phyloP scores from a whole-genome alignment of 2,888 invertebrate species.

The Dyspetes luteomarginatus region DNA sequence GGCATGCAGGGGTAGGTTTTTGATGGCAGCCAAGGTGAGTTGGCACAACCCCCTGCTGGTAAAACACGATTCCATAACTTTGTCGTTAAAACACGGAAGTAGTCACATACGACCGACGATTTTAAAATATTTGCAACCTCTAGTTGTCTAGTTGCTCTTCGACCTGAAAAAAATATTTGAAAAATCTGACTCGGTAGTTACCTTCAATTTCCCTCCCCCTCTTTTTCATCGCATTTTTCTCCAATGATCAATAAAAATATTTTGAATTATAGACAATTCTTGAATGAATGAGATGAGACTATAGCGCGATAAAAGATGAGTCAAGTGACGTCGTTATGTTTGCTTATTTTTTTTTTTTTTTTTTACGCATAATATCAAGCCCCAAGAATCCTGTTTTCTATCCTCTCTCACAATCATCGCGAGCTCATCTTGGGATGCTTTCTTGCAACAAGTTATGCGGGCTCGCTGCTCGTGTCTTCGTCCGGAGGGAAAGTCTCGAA shows the following conservation, averaged over 20 bases:
- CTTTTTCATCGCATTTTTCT: neutral
- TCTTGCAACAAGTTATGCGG: constrained; percentile 15
- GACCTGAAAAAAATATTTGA: too few relatives aligned
- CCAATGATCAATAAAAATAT: constrained; percentile 61
- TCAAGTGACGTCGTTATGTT: neutral
- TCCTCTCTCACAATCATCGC: constrained; percentile 11
- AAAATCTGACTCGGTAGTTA: neutral
- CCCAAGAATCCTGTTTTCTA: constrained; percentile 39
- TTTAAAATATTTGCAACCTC: too few relatives aligned
- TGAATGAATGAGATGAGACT: constrained; percentile 68
- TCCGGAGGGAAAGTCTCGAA: constrained; percentile 63
- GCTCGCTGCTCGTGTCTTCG: constrained; percentile 17
- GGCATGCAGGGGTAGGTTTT: too few relatives aligned
- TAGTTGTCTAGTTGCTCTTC: too few relatives aligned
- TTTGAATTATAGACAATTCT: constrained; percentile 26
- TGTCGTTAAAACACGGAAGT: too few relatives aligned
- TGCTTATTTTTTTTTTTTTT: constrained; percentile 8
- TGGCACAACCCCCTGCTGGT: too few relatives aligned
- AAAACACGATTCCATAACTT: too few relatives aligned
- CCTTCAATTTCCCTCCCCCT: neutral
- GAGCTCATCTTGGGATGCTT: constrained; percentile 8
- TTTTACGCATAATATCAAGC: constrained; percentile 6
- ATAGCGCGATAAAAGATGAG: constrained; percentile 48
- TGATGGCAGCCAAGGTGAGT: too few relatives aligned
- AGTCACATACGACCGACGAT: too few relatives aligned